A percentile compares a stretch with the other conserved stretches of the same genome.
These are phyloP conservation scores for Pomacea maculata DNA, from an alignment of 1,140 invertebrate species.

Conservation along the genomic window DNA sequence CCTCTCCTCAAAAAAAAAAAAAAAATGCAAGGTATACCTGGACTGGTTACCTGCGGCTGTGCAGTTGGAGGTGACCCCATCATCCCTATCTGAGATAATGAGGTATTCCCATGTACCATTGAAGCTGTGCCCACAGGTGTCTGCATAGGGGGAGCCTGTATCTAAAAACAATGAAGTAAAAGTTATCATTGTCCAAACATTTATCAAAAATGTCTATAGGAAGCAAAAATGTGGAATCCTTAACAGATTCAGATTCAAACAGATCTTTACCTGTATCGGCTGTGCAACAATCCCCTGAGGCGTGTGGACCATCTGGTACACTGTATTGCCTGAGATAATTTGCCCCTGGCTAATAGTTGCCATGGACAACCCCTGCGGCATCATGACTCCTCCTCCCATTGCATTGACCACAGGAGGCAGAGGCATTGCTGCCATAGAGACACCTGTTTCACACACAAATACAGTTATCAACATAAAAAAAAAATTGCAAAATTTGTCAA, in stretches of 20 bases:
- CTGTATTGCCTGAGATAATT: slow-evolving; percentile 65
- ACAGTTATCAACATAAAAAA: no score
- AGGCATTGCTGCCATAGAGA: not conserved
- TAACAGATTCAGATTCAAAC: not conserved
- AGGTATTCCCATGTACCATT: slow-evolving; percentile 82
- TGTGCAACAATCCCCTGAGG: slow-evolving; percentile 70
- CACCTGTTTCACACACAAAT: not conserved
- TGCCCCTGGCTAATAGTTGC: slow-evolving; percentile 62
- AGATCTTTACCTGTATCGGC: slow-evolving; percentile 66
- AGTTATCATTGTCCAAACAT: not conserved
- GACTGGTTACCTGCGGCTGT: slow-evolving; percentile 9
- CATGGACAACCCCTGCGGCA: slow-evolving; percentile 57
- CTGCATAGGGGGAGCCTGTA: slow-evolving; percentile 47
- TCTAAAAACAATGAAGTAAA: slow-evolving; percentile 37
- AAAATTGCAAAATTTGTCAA: no score
- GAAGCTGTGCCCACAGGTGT: slow-evolving; percentile 55
- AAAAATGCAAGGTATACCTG: not conserved
- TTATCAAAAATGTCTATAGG: not conserved
- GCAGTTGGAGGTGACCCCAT: slow-evolving; percentile 67
- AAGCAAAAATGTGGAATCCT: not conserved
- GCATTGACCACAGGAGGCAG: slow-evolving; percentile 28
- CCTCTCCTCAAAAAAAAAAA: not conserved
- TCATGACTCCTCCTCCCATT: slow-evolving; percentile 49
- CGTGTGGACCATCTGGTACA: slow-evolving; percentile 69
- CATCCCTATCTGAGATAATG: slow-evolving; percentile 85